Base-by-base conservation (phyloP, 2,888 invertebrate genomes). In the Synergus japonicus region DNA sequence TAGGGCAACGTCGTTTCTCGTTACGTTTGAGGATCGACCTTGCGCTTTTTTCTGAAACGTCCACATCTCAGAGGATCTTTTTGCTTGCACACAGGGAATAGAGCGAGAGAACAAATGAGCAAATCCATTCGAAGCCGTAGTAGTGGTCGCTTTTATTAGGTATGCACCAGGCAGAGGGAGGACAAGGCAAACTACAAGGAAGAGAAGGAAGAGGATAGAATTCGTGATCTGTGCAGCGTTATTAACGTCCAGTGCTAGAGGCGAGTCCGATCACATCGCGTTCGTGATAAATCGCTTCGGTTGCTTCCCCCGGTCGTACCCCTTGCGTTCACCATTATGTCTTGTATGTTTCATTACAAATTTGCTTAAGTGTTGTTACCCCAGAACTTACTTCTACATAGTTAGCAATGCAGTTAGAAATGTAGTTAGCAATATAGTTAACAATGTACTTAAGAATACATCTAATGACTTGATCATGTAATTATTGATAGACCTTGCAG, bases 181-280 rank as follows among this genome's bases (percentile, higher is more conserved):
- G 84, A 83, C 83, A 84, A 85, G 84, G 80, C 78, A 69, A 63
- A 81, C 78, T 43, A 76, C 69, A 60, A 82, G 77, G 77, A 77
- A 80, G 83, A 81, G 78, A 73, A 77, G 77, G 66, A 78, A 82
- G 54, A 78, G 85, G 84, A 88, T 87, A 85, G 85, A 85, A 85
- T 87, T 87, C 87, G 89, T 89, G 90, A 90, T 89, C 88, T 88
- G 87, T 86, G 87, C 87, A 86, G 87, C 87, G 90, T 91, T 91
- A 91, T 91, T 90, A 91, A 91, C 90, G 89, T 90, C 89, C 88
- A 88, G 88, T 86, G 88, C 90, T 88, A 87, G 88, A 88, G 89
- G 90, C 90, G 86, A 89, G 87, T 86, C 89, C 88, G 90, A 90
- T 90, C 90, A 89, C 90, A 90, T 88, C 88, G 85, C 83, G 86